These are phyloP conservation scores for Tortricodes alternella DNA, from an alignment of 2,888 invertebrate species.

Conservation along the genomic window DNA sequence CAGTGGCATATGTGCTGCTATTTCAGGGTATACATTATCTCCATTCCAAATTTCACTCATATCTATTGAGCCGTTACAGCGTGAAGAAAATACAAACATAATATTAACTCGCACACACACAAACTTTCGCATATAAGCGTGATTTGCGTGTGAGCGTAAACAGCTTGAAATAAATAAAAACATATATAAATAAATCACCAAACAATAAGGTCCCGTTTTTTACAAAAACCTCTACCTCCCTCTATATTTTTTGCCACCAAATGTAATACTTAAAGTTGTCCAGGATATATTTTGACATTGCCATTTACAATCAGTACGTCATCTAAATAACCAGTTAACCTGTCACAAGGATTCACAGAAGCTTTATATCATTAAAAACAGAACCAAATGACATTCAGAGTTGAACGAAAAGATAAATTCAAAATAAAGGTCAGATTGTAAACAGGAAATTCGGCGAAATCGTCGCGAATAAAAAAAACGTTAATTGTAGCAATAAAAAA, in stretches of 20 bases:
- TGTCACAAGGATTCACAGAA: neutral
- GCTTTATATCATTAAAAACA: neutral
- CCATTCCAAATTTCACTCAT: too few relatives aligned
- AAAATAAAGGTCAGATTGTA: neutral
- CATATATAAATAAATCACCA: too few relatives aligned
- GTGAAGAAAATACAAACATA: too few relatives aligned
- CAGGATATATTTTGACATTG: neutral
- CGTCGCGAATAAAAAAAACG: neutral
- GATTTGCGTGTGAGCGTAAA: too few relatives aligned
- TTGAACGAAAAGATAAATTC: neutral
- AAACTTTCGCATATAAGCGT: too few relatives aligned
- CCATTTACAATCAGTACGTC: neutral
- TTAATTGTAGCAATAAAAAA: slow-evolving; percentile 9
- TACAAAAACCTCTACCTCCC: neutral
- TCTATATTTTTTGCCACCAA: neutral
- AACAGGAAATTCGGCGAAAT: slow-evolving; percentile 1
- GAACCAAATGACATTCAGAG: slow-evolving; percentile 7
- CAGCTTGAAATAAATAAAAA: too few relatives aligned
- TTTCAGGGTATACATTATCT: too few relatives aligned
- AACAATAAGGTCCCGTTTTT: neutral
- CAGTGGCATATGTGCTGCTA: too few relatives aligned
- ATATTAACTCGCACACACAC: too few relatives aligned
- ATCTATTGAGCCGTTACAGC: too few relatives aligned
- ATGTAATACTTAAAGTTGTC: neutral
- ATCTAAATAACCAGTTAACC: neutral